Evolutionary conservation across 2,113 vertebrate species (phyloP).

Genomic region (Brachypteracias leptosomus): DNA sequence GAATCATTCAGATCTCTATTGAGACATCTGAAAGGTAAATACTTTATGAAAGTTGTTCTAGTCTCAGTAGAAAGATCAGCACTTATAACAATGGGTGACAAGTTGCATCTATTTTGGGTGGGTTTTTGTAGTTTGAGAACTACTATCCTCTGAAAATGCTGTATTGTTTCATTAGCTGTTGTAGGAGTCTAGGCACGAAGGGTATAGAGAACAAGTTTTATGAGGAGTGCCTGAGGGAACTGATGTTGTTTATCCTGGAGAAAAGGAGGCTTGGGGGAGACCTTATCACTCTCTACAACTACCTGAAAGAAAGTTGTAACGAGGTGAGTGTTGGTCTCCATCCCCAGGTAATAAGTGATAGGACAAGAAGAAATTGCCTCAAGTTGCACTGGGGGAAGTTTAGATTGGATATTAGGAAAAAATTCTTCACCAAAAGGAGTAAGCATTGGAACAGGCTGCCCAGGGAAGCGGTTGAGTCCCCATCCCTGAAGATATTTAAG

Average conservation of each 20-base stretch:
- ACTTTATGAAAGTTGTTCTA: neutral
- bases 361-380: neutral
- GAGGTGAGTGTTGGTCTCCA: neutral
- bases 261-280: neutral
- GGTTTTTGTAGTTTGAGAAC: neutral
- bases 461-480: neutral
- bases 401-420: neutral
- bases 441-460: neutral
- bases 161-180: neutral
- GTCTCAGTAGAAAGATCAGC: neutral
- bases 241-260: too few species aligned
- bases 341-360: neutral
- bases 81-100: too few species aligned
- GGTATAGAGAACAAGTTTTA: neutral
- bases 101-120: neutral
- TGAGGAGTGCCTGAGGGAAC: neutral
- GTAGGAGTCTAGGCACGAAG: neutral
- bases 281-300: neutral
- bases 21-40: neutral
- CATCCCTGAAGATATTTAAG: neutral
- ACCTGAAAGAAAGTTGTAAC: neutral
- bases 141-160: neutral
- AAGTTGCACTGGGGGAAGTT: neutral
- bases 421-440: neutral
- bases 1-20: neutral